phyloP scores from a whole-genome alignment of 2,113 vertebrate genomes.

The Gymnocephalus cernua region DNA sequence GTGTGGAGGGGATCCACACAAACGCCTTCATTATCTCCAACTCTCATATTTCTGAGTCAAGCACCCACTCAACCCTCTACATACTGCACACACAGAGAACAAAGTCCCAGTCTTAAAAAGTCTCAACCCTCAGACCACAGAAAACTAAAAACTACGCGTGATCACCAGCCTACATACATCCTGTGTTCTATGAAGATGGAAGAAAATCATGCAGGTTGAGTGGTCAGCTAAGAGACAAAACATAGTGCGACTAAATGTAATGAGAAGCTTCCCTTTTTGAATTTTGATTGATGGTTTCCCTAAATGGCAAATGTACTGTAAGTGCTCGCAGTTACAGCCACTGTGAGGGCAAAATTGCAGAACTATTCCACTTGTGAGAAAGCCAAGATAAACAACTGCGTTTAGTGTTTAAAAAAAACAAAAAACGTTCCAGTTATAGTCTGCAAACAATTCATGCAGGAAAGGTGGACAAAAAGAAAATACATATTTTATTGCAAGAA shows the following conservation, averaged over 20 bases:
- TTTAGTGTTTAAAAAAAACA: slow-evolving; percentile 7
- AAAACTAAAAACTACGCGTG: slow-evolving; percentile 38
- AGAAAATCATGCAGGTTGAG: slow-evolving; percentile 38
- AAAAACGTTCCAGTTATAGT: background rate
- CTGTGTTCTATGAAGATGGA: slow-evolving; percentile 30
- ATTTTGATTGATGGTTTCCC: slow-evolving; percentile 66
- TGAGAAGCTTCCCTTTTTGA: slow-evolving; percentile 52
- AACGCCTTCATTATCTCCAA: slow-evolving; percentile 55
- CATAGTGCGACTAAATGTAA: slow-evolving; percentile 43
- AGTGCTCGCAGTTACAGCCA: slow-evolving; percentile 29
- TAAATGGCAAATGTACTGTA: slow-evolving; percentile 32
- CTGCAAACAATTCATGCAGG: slow-evolving; percentile 1
- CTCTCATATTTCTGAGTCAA: slow-evolving; percentile 46
- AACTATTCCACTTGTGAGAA: slow-evolving; percentile 7
- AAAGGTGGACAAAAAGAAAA: background rate
- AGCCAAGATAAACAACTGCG: slow-evolving; percentile 48
- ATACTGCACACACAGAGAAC: slow-evolving; percentile 29
- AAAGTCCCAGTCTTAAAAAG: slow-evolving; percentile 45
- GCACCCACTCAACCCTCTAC: slow-evolving; percentile 45
- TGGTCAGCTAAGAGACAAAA: slow-evolving; percentile 50
- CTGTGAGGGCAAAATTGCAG: slow-evolving; percentile 21
- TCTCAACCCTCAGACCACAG: slow-evolving; percentile 51
- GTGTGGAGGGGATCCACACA: slow-evolving; percentile 39
- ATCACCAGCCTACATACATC: slow-evolving; percentile 51
- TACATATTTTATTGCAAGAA: background rate